phyloP scores from a whole-genome alignment of 2,888 invertebrate genomes.

The Sceliomorpha sp. region DNA sequence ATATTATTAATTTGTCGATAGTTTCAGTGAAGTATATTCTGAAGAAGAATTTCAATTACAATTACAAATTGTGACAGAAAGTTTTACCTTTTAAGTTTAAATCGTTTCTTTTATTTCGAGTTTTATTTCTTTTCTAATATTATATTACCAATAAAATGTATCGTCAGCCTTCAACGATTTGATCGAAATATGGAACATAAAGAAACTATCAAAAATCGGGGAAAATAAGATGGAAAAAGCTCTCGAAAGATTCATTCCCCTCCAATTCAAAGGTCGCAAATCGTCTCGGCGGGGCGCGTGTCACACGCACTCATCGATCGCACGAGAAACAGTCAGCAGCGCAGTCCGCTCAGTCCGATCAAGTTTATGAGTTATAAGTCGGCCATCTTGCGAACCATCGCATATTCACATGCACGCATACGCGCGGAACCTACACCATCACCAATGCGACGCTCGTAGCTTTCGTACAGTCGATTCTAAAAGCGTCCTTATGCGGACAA shows the following conservation, averaged over 20 bases:
- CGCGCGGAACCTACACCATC: conserved; percentile 68
- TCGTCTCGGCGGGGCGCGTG: conserved; percentile 51
- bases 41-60: too few species aligned
- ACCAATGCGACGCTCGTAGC: conserved; percentile 63
- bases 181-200: too few species aligned
- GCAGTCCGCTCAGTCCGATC: conserved; percentile 60
- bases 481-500: conserved; percentile 54
- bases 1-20: too few species aligned
- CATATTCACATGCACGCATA: conserved; percentile 75
- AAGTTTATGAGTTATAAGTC: conserved; percentile 79
- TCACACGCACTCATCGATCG: conserved; percentile 69
- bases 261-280: conserved; percentile 42
- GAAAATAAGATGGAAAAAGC: too few species aligned
- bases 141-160: too few species aligned
- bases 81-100: too few species aligned
- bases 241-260: conserved; percentile 42
- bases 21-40: too few species aligned
- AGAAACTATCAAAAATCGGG: too few species aligned
- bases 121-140: too few species aligned
- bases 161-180: too few species aligned
- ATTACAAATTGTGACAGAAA: too few species aligned
- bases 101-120: too few species aligned
- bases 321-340: conserved; percentile 62
- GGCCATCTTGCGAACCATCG: conserved; percentile 78
- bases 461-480: conserved; percentile 70